Base-by-base conservation (phyloP, 1,140 invertebrate genomes). In the Wasmannia auropunctata region DNA sequence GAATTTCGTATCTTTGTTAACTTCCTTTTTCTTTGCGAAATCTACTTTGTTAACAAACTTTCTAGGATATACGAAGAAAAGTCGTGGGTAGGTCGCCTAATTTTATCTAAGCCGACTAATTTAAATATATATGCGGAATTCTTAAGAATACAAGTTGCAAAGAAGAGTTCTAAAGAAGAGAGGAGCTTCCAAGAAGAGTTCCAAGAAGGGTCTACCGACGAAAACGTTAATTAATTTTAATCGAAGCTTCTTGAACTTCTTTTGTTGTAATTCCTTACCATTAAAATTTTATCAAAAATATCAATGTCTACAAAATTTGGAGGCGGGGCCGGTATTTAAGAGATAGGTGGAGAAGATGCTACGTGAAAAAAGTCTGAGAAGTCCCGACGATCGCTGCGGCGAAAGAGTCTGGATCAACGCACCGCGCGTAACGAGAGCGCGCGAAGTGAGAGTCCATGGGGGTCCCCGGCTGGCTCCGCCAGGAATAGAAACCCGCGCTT, bases 401-500 rank as follows among this genome's bases (percentile, higher is more conserved):
- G 40, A 60, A 77, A 49, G 54, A 86, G 84, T 72, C 46, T 86
- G 67, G 56, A 72, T 63, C 84, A 43, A 79, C 46, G 74, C n/a
- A 63, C 8, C 22, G 37, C 28, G 37, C 40, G 70, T 56, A 87
- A 67, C 22, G 74, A 84, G 49, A 89, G 14, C 63, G 43, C 40
- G 46, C 16, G 19, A 72, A 85, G 60, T 65, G 43, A 86, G 65
- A 91, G 92, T 92, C 92, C 91, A 88, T 91, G 92, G 92, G 92
- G 91, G 91, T 92, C 91, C 91, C 56, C 85, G 85, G 77, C 81
- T 79, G 80, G 81, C 79, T 65, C 63, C 51, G 89, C 91, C 89
- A 91, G 89, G 90, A 92, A 92, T 92, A 92, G 92, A 92, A 91
- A 81, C 63, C 72, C 75, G 69, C 75, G 89, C 89, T 90, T 79